A percentile compares a stretch with the other conserved stretches of the same genome.
These are phyloP conservation scores for Carettochelys insculpta DNA, from an alignment of 2,113 vertebrate genomes.

Conservation along the genomic window DNA sequence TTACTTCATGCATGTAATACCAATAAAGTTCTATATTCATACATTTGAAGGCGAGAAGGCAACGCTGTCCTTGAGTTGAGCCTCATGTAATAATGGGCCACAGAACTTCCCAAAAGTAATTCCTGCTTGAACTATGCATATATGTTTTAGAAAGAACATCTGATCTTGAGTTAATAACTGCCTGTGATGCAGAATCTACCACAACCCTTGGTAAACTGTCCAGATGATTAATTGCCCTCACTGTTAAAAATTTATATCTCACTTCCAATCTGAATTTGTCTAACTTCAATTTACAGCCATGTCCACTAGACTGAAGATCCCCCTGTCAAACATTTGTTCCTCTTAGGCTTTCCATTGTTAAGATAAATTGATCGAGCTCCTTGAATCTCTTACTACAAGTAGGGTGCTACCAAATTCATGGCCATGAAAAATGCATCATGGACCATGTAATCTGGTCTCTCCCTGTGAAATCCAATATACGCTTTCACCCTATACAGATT, in stretches of 20 bases:
- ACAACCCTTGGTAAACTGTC: not conserved
- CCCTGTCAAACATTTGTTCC: not conserved
- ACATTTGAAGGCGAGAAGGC: not conserved
- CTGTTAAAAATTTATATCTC: not conserved
- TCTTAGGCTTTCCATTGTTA: not conserved
- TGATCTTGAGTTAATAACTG: not conserved
- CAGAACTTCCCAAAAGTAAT: not conserved
- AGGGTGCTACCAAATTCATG: too few relatives aligned
- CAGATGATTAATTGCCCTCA: not conserved
- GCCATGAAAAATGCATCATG: too few relatives aligned
- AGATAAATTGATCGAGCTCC: not conserved
- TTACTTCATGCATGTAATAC: not conserved
- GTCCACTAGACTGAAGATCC: not conserved
- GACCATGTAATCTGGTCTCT: too few relatives aligned
- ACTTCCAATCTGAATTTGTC: not conserved
- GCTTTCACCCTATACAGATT: too few relatives aligned
- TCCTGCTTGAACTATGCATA: not conserved
- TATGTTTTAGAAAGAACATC: not conserved
- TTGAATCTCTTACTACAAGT: not conserved
- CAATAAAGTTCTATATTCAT: not conserved
- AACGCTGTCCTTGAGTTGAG: not conserved
- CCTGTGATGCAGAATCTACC: not conserved
- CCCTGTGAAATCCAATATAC: too few relatives aligned
- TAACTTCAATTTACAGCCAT: not conserved
- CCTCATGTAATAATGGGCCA: not conserved